Base-by-base conservation (phyloP, 2,797 vertebrate genomes). In the Allobates femoralis region DNA sequence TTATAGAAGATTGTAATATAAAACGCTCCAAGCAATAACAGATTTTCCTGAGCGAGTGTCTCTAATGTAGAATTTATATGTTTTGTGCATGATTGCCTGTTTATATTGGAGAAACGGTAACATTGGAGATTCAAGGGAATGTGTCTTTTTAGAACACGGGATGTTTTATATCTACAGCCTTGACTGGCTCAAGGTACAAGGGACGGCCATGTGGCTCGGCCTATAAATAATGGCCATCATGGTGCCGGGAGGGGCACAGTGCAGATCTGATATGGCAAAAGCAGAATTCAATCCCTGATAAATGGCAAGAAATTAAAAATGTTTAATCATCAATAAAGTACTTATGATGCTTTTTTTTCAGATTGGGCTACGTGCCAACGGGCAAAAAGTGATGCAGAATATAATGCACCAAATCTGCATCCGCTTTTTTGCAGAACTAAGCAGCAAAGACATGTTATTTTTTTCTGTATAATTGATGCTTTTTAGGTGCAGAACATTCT, bases 221-320 rank as follows among this genome's bases (percentile, higher is more conserved):
- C 73, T 56, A 73, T 83, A 58, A 73, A 71, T 73, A 73, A 71
- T 55, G 51, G 53, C 81, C 81, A 71, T 83, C 66, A 58, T 73
- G 41, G 55, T 73, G 66, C 21, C 81, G 58, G 5, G 32, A 34
- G 32, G 53, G 34, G 67, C 30, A 71, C 50, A 46, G 11, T 8
- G 21, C 51, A 34, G 28, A 46, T 81, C 3, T 69, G 64, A 69
- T 55, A 55, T 64, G 26, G 64, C 64, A 14, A 23, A 34, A 23
- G 15, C 37, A 32, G 64, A 50, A 58, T 56, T 30, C 8, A 11
- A 6, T 83, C 81, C 30, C 16, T 41, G 66, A 73, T 73, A 51
- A 81, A 21, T 58, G 32, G 37, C 67, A 82, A 55, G 30, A 58
- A 41, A 82, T 73, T 55, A 26, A 34, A 32, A 66, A 4, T 41